phyloP scores from a whole-genome alignment of 2,113 vertebrate genomes.

The Nicator chloris region DNA sequence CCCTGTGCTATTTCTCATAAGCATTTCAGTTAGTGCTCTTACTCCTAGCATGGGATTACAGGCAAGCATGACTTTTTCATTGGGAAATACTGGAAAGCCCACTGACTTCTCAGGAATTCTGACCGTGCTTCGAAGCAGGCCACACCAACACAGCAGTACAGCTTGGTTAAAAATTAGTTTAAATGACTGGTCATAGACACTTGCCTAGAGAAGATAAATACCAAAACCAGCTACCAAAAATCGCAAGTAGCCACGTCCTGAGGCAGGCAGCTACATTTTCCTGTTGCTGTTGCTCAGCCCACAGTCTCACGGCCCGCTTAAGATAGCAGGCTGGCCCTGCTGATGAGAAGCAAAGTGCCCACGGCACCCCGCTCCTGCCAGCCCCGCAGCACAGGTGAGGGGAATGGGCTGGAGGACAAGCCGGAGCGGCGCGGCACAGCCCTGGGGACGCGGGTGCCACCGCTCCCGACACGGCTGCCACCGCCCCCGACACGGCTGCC shows the following conservation, averaged over 20 bases:
- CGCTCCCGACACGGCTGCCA: too few species aligned
- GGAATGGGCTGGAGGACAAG: background rate
- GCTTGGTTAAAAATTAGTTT: background rate
- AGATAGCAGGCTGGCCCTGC: background rate
- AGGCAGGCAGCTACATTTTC: background rate
- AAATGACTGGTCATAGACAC: background rate
- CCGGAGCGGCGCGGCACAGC: rapidly evolving
- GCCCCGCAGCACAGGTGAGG: rapidly evolving
- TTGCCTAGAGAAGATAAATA: background rate
- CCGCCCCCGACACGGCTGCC: too few species aligned
- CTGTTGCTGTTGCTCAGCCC: background rate
- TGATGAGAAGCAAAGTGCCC: background rate
- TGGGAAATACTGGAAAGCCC: background rate
- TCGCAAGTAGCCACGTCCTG: background rate
- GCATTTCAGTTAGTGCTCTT: background rate
- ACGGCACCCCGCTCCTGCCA: rapidly evolving
- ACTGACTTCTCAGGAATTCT: background rate
- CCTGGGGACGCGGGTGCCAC: too few species aligned
- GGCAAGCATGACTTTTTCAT: background rate
- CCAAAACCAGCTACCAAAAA: constrained; percentile 25
- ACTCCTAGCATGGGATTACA: background rate
- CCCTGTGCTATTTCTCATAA: background rate
- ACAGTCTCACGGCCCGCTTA: background rate
- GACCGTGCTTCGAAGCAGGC: background rate
- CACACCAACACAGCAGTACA: background rate